Conservation (phyloP, 2,888 invertebrate species). For the Axea sp. region DNA sequence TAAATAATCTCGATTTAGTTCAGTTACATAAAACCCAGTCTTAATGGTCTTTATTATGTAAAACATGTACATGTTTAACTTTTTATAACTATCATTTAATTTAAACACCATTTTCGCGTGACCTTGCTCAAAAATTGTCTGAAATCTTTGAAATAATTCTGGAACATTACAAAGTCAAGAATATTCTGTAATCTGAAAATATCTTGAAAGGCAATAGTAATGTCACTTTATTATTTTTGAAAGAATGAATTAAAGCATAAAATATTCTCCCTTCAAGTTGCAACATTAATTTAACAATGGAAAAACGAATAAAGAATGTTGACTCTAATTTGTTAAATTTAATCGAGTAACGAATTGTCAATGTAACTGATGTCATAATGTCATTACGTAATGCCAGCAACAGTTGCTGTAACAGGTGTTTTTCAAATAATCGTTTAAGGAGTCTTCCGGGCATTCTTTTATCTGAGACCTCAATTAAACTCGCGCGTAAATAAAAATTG, state of each 20-base stretch:
- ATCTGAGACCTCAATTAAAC: constrained; percentile 42
- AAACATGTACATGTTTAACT: not conserved
- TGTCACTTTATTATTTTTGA: too few relatives aligned
- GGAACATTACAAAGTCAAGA: too few relatives aligned
- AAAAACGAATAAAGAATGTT: too few relatives aligned
- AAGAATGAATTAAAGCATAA: too few relatives aligned
- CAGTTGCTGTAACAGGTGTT: constrained; percentile 57
- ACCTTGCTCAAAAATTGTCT: not conserved
- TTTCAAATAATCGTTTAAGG: constrained; percentile 32
- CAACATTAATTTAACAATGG: too few relatives aligned
- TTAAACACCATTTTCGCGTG: constrained; percentile 1
- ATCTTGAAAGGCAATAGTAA: not conserved
- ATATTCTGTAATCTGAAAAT: not conserved
- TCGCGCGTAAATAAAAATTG: too few relatives aligned
- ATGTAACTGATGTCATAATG: constrained; percentile 11
- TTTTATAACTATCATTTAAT: constrained; percentile 2
- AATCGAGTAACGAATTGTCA: constrained; percentile 3
- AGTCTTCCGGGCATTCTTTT: constrained; percentile 35
- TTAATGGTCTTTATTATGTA: too few relatives aligned
- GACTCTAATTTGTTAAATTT: constrained; percentile 2
- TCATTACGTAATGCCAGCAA: constrained; percentile 44
- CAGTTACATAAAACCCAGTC: too few relatives aligned
- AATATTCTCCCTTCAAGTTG: too few relatives aligned
- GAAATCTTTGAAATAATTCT: too few relatives aligned
- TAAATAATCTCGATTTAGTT: too few relatives aligned